These are phyloP conservation scores for Gastrophysa polygoni DNA, from an alignment of 2,888 invertebrate species.

Conservation along the genomic window DNA sequence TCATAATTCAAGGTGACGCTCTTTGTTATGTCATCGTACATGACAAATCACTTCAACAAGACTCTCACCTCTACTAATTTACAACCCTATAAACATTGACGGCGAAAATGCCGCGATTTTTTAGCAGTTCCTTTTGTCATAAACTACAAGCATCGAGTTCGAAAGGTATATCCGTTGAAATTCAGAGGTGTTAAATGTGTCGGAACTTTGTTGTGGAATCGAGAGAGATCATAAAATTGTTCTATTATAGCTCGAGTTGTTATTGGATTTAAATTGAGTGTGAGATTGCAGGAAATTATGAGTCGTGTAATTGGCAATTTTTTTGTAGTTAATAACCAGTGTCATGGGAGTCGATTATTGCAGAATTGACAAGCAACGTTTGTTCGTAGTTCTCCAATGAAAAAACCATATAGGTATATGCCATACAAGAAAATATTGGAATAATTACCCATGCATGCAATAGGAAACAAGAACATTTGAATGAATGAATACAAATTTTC, in stretches of 20 bases:
- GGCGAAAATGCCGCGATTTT: not conserved
- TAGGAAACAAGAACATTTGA: too few relatives aligned
- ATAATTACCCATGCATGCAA: too few relatives aligned
- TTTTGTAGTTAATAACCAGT: not conserved
- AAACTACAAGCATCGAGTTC: not conserved
- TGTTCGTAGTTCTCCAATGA: not conserved
- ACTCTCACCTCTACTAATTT: not conserved
- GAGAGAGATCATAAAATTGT: conserved; percentile 22
- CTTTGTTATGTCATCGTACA: not conserved
- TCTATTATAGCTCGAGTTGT: conserved; percentile 1
- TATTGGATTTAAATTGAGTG: conserved; percentile 2
- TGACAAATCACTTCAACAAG: not conserved
- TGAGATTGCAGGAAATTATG: not conserved
- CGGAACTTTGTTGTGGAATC: conserved; percentile 21
- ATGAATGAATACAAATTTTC: too few relatives aligned
- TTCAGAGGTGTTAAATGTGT: conserved; percentile 29
- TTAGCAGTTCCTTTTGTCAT: not conserved
- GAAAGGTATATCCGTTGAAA: not conserved
- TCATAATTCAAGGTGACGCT: not conserved
- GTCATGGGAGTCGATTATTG: not conserved
- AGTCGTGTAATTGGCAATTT: not conserved
- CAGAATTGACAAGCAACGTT: not conserved
- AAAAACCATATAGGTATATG: too few relatives aligned
- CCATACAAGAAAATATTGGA: too few relatives aligned
- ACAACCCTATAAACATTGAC: not conserved